phyloP scores from a whole-genome alignment of 2,113 vertebrate species.

The Scopus umbretta region DNA sequence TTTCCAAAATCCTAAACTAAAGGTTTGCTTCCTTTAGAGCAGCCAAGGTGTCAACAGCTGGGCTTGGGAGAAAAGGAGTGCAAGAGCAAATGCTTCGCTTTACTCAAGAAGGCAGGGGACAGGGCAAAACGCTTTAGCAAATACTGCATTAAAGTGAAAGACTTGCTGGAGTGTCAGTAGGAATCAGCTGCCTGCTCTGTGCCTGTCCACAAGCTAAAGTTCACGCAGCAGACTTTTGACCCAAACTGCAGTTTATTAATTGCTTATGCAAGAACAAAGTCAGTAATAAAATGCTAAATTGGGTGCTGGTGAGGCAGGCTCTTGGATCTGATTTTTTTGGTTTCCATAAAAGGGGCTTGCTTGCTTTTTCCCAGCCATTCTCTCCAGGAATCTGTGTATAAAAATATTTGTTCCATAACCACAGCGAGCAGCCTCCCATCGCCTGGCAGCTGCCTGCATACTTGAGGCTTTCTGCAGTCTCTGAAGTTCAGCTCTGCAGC shows the following conservation, averaged over 20 bases:
- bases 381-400: constrained; percentile 18
- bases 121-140: not conserved
- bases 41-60: not conserved
- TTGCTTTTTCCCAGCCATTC: constrained; percentile 6
- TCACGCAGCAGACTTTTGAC: not conserved
- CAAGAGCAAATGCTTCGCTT: not conserved
- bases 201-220: not conserved
- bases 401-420: constrained; percentile 30
- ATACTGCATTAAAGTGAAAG: rapidly evolving
- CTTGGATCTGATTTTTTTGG: not conserved
- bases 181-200: not conserved
- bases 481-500: constrained; percentile 22
- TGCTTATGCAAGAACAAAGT: not conserved
- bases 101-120: not conserved
- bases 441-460: not conserved
- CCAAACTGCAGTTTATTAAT: not conserved
- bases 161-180: not conserved
- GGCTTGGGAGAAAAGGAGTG: not conserved
- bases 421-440: not conserved
- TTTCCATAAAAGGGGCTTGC: not conserved
- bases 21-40: not conserved
- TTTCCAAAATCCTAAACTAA: not conserved
- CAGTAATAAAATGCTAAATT: not conserved
- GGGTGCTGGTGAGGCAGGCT: not conserved
- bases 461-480: not conserved